Base-by-base conservation (phyloP, 2,888 invertebrate genomes). In the Harpagoxenus sublaevis region DNA sequence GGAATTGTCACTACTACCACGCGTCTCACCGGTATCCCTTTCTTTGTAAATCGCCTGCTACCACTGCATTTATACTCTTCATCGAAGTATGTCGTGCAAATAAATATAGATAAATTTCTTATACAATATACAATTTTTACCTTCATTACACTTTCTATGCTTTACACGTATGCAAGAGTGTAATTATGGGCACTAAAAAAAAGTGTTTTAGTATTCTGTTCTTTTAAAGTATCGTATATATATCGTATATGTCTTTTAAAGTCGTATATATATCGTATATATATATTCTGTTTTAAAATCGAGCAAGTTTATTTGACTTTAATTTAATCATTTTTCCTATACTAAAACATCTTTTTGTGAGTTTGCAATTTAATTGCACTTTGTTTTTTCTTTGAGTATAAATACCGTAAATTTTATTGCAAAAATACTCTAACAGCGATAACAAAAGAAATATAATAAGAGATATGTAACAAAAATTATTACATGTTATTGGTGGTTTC, bases 31-130 rank as follows among this genome's bases (percentile, higher is more conserved):
- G 60, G 78, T 86, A 86, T 84, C 70, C 48, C 70, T 90, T 86
- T 87, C 73, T 83, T 88, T 90, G 84, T 86, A 91, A 91, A 86
- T 85, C 57, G 62, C 57, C 39, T 60, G 28, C 45, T 82, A 87
- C 68, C 71, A 70, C 73, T 79, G 91, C 88, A 89, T 91, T 85
- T 85, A 89, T 84, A 88, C 70, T 88, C 85, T 87, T 83, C 79
- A 89, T 77, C 73, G 71, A 86, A 91, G 85, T 90, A 87, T 84
- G 83, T 85, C 84, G 83, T 89, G 85, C 85, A 60, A 87, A 90
- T 88, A 89, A 90, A 90, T 89, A 89, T 87, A 90, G 87, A 84
- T 84, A 66, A 87, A 89, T 86, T 89, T 89, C 81, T 86, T 88
- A 89, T 82, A 82, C n/a, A 65, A 75, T 48, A 89, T 57, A 65